phyloP scores from a whole-genome alignment of 2,113 vertebrate genomes.

The Bujurquina vittata region DNA sequence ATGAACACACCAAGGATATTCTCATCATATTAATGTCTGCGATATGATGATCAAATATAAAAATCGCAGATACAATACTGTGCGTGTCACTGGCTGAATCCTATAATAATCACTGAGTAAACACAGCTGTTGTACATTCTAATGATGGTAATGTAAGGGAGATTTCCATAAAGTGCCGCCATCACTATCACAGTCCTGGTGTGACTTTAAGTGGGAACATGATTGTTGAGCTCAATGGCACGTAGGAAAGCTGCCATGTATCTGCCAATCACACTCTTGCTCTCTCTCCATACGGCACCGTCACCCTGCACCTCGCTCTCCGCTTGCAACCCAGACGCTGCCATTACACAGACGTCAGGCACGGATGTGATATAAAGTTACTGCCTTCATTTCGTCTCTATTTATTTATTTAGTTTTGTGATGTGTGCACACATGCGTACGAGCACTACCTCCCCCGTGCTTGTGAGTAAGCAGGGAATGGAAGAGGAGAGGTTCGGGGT shows the following conservation, averaged over 20 bases:
- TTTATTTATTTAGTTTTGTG: not conserved
- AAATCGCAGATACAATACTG: not conserved
- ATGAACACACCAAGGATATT: not conserved
- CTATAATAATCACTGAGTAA: slow-evolving; percentile 30
- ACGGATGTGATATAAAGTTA: slow-evolving; percentile 70
- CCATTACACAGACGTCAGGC: slow-evolving; percentile 76
- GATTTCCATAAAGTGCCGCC: slow-evolving; percentile 25
- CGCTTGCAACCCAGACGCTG: slow-evolving; percentile 57
- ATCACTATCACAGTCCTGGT: slow-evolving; percentile 19
- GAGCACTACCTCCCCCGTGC: not conserved
- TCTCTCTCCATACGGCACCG: slow-evolving; percentile 48
- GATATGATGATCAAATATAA: not conserved
- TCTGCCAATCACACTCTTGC: slow-evolving; percentile 63
- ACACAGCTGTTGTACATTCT: not conserved
- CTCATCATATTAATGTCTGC: not conserved
- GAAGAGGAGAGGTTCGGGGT: slow-evolving; percentile 26
- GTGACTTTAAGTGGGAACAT: slow-evolving; percentile 34
- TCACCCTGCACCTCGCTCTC: slow-evolving; percentile 36
- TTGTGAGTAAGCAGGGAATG: slow-evolving; percentile 44
- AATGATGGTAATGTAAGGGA: slow-evolving; percentile 30
- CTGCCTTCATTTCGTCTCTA: slow-evolving; percentile 2
- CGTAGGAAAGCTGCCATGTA: slow-evolving; percentile 56
- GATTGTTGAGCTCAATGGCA: slow-evolving; percentile 39
- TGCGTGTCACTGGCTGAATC: not conserved
- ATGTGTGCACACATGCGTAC: not conserved